Conservation (phyloP, 2,113 vertebrate species). For the Menidia beryllina region DNA sequence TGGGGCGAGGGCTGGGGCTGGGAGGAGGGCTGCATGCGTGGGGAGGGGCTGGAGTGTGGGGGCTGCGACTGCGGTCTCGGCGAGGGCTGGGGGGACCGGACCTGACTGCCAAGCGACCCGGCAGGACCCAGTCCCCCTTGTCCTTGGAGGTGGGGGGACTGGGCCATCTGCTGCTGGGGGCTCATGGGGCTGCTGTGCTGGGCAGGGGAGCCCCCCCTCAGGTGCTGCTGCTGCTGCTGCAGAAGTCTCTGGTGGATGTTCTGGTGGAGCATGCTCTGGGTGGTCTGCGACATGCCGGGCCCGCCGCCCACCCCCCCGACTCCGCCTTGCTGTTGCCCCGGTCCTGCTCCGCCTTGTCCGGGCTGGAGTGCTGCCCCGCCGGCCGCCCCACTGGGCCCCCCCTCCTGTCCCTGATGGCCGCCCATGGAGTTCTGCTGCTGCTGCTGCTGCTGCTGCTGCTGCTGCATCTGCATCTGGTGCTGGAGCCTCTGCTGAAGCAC, state of each 20-base stretch:
- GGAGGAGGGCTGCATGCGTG: slow-evolving; percentile 88
- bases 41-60: slow-evolving; percentile 95
- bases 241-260: slow-evolving; percentile 92
- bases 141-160: slow-evolving; percentile 93
- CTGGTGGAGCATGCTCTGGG: slow-evolving; percentile 84
- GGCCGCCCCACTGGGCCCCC: slow-evolving; percentile 62
- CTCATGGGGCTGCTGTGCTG: slow-evolving; percentile 97
- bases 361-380: slow-evolving; percentile 81
- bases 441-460: slow-evolving; percentile 25
- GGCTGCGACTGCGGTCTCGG: slow-evolving; percentile 94
- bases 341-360: slow-evolving; percentile 78
- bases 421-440: slow-evolving; percentile 78
- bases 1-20: slow-evolving; percentile 94
- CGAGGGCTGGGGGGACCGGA: slow-evolving; percentile 95
- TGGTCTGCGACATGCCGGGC: slow-evolving; percentile 54
- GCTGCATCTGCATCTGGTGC: slow-evolving; percentile 72
- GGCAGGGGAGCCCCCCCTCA: slow-evolving; percentile 85
- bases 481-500: slow-evolving; percentile 80
- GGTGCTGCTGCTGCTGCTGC: slow-evolving; percentile 80
- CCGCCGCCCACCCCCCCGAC: slow-evolving; percentile 36
- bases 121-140: slow-evolving; percentile 86
- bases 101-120: slow-evolving; percentile 92
- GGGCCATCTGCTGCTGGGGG: slow-evolving; percentile 88
- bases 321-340: slow-evolving; percentile 62
- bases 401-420: slow-evolving; percentile 74